Conservation (phyloP, 2,888 invertebrate genomes). For the Allacma fusca region DNA sequence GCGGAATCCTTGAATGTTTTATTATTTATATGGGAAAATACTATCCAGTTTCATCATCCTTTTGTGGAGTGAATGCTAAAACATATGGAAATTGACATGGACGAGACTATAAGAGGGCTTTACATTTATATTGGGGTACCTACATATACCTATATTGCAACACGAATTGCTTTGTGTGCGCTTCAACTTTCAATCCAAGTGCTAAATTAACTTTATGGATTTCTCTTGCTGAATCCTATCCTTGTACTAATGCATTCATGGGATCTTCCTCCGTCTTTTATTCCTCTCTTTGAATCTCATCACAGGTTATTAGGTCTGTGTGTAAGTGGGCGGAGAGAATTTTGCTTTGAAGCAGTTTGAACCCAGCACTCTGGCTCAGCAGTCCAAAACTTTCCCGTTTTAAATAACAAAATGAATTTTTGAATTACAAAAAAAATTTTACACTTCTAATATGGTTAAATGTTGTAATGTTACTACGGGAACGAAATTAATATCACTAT, state of each 20-base stretch:
- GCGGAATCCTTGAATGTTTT: slow-evolving; percentile 10
- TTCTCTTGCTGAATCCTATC: background rate
- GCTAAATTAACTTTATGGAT: slow-evolving; percentile 31
- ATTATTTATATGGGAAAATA: background rate
- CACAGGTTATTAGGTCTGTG: background rate
- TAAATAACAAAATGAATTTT: too few species aligned
- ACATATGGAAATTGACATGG: too few species aligned
- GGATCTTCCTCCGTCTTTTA: background rate
- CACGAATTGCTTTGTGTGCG: background rate
- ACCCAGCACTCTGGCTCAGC: too few species aligned
- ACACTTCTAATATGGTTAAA: too few species aligned
- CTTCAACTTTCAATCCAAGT: slow-evolving; percentile 26
- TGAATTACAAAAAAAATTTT: too few species aligned
- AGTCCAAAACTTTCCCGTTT: too few species aligned
- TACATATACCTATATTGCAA: background rate
- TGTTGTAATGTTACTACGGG: too few species aligned
- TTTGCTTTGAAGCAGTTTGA: background rate
- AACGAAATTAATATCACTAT: too few species aligned
- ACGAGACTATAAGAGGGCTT: background rate
- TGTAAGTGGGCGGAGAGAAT: background rate
- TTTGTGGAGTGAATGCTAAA: slow-evolving; percentile 17
- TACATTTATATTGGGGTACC: background rate
- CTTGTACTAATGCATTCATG: slow-evolving; percentile 1
- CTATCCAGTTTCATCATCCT: slow-evolving; percentile 3
- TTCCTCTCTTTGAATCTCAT: background rate